A percentile compares a stretch with the other conserved stretches of the same genome.
These are phyloP conservation scores for Chaetoderma sp. DNA, from an alignment of 2,888 invertebrate species.

Conservation along the genomic window DNA sequence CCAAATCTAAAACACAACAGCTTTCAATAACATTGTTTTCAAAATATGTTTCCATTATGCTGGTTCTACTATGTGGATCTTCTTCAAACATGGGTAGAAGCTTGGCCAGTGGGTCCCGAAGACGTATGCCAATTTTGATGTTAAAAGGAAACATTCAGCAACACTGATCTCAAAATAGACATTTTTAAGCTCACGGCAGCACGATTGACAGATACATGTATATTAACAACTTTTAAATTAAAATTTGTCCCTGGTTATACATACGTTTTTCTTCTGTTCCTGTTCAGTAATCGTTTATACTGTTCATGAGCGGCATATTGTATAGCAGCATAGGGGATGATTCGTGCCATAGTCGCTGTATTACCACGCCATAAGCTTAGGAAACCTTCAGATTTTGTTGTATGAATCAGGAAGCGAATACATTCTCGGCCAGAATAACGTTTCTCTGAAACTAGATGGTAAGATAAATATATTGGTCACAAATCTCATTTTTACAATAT, in stretches of 20 bases:
- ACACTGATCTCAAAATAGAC: too few species aligned
- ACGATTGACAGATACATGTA: too few species aligned
- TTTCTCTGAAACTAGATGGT: conserved; percentile 63
- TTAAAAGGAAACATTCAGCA: too few species aligned
- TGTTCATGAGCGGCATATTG: conserved; percentile 99
- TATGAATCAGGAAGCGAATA: conserved; percentile 71
- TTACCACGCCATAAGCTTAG: conserved; percentile 95
- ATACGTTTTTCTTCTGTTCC: conserved; percentile 45
- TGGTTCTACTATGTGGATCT: too few species aligned
- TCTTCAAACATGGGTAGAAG: too few species aligned
- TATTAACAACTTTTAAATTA: neutral
- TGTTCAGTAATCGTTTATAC: conserved; percentile 83
- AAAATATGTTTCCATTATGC: too few species aligned
- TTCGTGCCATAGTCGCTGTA: conserved; percentile 97
- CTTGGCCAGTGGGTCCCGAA: too few species aligned
- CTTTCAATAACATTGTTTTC: too few species aligned
- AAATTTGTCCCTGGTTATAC: conserved; percentile 9
- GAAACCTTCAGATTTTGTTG: conserved; percentile 83
- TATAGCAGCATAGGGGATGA: conserved; percentile 96
- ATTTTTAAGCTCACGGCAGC: too few species aligned
- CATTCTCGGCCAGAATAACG: conserved; percentile 71
- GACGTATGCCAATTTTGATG: too few species aligned
- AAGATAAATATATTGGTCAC: neutral
- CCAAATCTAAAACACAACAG: too few species aligned
- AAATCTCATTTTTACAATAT: neutral